These are phyloP conservation scores for Sitophilus oryzae DNA, from an alignment of 1,140 invertebrate genomes.

Conservation along the genomic window DNA sequence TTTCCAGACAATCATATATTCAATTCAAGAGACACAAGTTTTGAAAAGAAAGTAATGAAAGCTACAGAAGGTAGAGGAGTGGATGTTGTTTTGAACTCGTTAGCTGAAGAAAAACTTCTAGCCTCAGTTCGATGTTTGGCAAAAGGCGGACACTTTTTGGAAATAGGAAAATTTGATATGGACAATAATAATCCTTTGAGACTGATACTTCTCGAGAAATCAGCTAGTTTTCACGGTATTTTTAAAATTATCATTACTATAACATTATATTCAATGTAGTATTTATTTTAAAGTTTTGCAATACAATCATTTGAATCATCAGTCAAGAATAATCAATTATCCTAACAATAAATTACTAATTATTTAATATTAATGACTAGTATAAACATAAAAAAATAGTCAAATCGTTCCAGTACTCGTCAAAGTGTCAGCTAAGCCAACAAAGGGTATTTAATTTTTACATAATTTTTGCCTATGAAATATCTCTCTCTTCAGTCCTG, in stretches of 20 bases:
- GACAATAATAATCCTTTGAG: constrained; percentile 58
- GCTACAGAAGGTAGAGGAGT: constrained; percentile 59
- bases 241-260: too few species aligned
- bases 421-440: too few species aligned
- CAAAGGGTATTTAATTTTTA: too few species aligned
- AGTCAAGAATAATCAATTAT: too few species aligned
- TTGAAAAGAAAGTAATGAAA: constrained; percentile 53
- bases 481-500: too few species aligned
- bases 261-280: constrained; percentile 78
- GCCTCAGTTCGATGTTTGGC: constrained; percentile 74
- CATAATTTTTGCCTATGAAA: too few species aligned
- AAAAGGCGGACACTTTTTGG: constrained; percentile 61
- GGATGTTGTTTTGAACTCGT: constrained; percentile 61
- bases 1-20: constrained; percentile 48
- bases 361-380: too few species aligned
- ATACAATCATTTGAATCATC: constrained; percentile 26
- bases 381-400: too few species aligned
- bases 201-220: constrained; percentile 73
- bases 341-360: too few species aligned
- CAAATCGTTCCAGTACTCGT: too few species aligned
- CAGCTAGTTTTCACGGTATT: constrained; percentile 82
- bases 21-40: constrained; percentile 57
- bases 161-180: constrained; percentile 74
- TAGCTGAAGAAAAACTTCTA: constrained; percentile 61
- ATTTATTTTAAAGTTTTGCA: constrained; percentile 47